A percentile compares a stretch with the other conserved stretches of the same genome.
Conservation (phyloP, 2,113 vertebrate species). For the Urocitellus parryii region DNA sequence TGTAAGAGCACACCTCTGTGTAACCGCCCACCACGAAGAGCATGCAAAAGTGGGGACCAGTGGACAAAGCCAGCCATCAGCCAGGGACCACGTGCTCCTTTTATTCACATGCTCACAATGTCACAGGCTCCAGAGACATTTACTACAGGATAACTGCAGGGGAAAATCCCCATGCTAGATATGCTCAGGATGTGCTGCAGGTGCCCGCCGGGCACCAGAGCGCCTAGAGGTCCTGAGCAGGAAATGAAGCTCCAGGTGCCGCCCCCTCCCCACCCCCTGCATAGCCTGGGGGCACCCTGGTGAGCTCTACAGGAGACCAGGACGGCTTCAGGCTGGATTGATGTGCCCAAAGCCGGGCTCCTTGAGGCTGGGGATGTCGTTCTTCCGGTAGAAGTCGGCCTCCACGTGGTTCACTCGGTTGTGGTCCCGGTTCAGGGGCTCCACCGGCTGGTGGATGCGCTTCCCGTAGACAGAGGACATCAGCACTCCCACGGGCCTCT, state of each 20-base stretch:
- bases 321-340: constrained; percentile 55
- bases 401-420: constrained; percentile 48
- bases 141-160: neutral
- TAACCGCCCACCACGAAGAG: accelerated
- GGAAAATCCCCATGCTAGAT: accelerated
- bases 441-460: constrained; percentile 73
- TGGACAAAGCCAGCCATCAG: accelerated
- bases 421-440: constrained; percentile 71
- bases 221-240: accelerated
- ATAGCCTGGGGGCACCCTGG: neutral
- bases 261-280: accelerated
- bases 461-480: constrained; percentile 85
- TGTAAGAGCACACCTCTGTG: accelerated
- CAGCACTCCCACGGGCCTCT: constrained; percentile 76
- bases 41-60: too few species aligned
- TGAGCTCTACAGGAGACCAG: accelerated
- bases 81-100: neutral
- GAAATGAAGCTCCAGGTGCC: accelerated
- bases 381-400: constrained; percentile 85
- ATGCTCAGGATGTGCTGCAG: accelerated
- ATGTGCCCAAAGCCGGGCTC: constrained; percentile 72
- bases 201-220: neutral
- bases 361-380: constrained; percentile 63
- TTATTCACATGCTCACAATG: neutral
- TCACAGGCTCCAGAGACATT: neutral